Conservation (phyloP, 2,113 vertebrate genomes). For the Ictalurus furcatus region DNA sequence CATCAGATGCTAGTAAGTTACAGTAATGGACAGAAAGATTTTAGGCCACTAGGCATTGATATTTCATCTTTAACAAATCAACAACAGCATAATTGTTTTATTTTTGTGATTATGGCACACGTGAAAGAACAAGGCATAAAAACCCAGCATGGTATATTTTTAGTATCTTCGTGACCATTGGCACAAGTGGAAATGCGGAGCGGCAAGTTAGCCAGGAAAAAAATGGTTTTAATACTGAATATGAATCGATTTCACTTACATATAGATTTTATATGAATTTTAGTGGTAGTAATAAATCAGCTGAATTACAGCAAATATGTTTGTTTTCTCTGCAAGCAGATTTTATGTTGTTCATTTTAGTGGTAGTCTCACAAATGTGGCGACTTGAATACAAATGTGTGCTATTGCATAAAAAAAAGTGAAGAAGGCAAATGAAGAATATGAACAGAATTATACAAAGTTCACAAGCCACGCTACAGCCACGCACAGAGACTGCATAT, state of each 20-base stretch:
- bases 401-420: not conserved
- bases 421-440: not conserved
- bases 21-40: conserved; percentile 14
- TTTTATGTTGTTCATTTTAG: not conserved
- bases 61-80: conserved; percentile 26
- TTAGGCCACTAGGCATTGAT: conserved; percentile 15
- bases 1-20: conserved; percentile 13
- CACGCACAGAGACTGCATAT: not conserved
- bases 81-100: conserved; percentile 16
- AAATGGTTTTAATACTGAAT: not conserved
- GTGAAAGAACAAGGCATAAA: not conserved
- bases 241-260: not conserved
- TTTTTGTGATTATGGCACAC: not conserved
- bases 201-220: not conserved
- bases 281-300: not conserved
- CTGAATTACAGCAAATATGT: not conserved
- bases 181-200: not conserved
- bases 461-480: not conserved
- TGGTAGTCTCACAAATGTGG: not conserved
- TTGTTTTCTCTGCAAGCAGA: not conserved
- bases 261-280: not conserved
- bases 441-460: not conserved
- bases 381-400: not conserved
- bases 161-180: not conserved
- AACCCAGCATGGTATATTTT: not conserved